Conservation (phyloP, 2,888 invertebrate species). For the Andricus curvator region DNA sequence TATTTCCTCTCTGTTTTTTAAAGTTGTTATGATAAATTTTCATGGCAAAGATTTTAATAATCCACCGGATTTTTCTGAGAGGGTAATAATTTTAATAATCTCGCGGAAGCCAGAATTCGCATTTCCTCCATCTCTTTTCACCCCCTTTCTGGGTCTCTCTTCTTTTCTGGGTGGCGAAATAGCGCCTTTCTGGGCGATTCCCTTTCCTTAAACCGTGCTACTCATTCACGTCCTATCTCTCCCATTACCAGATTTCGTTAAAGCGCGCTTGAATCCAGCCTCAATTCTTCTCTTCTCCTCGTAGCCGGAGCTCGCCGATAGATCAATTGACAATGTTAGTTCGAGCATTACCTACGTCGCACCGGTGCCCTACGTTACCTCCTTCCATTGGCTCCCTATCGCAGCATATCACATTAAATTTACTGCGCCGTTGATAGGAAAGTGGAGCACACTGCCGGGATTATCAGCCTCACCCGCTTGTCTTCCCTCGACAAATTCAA, state of each 20-base stretch:
- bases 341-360: constrained; percentile 63
- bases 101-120: constrained; percentile 1
- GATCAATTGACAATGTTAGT: constrained; percentile 72
- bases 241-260: constrained; percentile 73
- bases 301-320: constrained; percentile 63
- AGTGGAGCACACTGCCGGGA: constrained; percentile 66
- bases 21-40: neutral
- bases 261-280: constrained; percentile 63
- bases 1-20: too few species aligned
- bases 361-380: constrained; percentile 54
- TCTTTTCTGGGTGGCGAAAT: constrained; percentile 45
- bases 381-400: constrained; percentile 62
- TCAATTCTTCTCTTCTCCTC: constrained; percentile 45
- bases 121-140: neutral
- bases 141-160: neutral
- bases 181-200: constrained; percentile 41
- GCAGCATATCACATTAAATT: constrained; percentile 71
- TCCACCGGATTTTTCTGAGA: constrained; percentile 21
- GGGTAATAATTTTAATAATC: constrained; percentile 35
- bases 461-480: constrained; percentile 67
- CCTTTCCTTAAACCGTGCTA: constrained; percentile 52
- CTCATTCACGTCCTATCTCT: constrained; percentile 68
- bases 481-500: constrained; percentile 66
- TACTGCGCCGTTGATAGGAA: constrained; percentile 72
- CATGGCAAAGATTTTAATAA: neutral